A percentile compares a stretch with the other conserved stretches of the same genome.
phyloP scores from a whole-genome alignment of 2,888 invertebrate genomes.

The Andrena chrysosceles region DNA sequence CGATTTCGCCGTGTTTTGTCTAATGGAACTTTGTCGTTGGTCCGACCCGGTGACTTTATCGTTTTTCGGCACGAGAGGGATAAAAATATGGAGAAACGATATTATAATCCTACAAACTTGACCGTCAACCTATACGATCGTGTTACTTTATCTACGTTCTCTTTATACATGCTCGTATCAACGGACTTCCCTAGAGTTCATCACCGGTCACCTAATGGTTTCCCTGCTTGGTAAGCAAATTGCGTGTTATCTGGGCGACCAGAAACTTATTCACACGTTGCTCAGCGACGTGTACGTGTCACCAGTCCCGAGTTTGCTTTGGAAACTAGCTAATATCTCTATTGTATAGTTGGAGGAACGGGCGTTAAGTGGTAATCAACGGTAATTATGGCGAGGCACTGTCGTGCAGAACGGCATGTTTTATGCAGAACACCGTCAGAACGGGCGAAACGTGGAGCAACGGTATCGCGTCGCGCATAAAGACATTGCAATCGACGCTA shows the following conservation, averaged over 20 bases:
- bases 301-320: background rate
- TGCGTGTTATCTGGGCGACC: slow-evolving; percentile 33
- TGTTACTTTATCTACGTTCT: background rate
- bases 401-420: background rate
- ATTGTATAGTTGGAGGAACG: background rate
- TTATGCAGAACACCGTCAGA: background rate
- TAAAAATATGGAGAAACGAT: background rate
- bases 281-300: background rate
- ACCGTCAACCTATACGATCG: no score
- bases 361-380: slow-evolving; percentile 9
- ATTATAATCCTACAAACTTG: background rate
- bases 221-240: slow-evolving; percentile 47
- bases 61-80: background rate
- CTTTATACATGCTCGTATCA: background rate
- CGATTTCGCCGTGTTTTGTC: background rate
- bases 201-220: background rate
- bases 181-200: background rate
- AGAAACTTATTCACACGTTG: slow-evolving; percentile 16
- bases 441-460: background rate
- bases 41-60: background rate
- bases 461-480: background rate
- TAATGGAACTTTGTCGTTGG: background rate
- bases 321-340: background rate
- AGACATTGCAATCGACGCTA: slow-evolving; percentile 6
- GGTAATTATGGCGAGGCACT: background rate